phyloP scores from a whole-genome alignment of 64 coral and sea anemone species.

The Actinia tenebrosa region DNA sequence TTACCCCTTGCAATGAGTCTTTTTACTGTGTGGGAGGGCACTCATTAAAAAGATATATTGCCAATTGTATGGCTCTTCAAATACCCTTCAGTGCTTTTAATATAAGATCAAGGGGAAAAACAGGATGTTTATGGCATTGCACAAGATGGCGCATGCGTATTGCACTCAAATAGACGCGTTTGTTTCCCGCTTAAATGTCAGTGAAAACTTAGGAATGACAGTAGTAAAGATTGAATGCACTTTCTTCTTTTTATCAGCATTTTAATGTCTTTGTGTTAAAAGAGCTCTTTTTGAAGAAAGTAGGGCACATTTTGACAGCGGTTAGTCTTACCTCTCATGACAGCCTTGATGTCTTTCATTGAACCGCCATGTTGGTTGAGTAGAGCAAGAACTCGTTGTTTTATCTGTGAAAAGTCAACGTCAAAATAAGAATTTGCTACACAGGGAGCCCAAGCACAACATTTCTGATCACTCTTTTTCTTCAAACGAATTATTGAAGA shows the following conservation, averaged over 20 bases:
- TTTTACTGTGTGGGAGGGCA: background rate
- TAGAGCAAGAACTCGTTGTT: conserved; percentile 78
- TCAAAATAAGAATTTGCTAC: no score
- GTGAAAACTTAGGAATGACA: no score
- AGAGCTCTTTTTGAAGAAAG: background rate
- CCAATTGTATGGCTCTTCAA: background rate
- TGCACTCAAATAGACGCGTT: no score
- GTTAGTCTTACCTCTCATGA: conserved; percentile 82
- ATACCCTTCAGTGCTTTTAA: background rate
- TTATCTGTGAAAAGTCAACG: conserved; percentile 38
- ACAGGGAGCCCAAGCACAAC: background rate
- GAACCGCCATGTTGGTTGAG: conserved; percentile 98
- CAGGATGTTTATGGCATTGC: background rate
- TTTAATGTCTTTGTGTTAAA: no score
- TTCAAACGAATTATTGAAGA: no score
- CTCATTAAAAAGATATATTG: background rate
- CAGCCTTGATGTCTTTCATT: conserved; percentile 92
- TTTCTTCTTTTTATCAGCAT: no score
- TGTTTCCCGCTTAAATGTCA: no score
- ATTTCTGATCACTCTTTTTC: no score
- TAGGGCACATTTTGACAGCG: background rate
- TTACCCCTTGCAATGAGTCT: background rate
- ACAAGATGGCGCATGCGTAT: no score
- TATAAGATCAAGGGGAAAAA: background rate
- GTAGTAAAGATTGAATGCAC: no score